These are phyloP conservation scores for Dreissena rostriformis DNA, from an alignment of 1,140 invertebrate genomes.

Conservation along the genomic window DNA sequence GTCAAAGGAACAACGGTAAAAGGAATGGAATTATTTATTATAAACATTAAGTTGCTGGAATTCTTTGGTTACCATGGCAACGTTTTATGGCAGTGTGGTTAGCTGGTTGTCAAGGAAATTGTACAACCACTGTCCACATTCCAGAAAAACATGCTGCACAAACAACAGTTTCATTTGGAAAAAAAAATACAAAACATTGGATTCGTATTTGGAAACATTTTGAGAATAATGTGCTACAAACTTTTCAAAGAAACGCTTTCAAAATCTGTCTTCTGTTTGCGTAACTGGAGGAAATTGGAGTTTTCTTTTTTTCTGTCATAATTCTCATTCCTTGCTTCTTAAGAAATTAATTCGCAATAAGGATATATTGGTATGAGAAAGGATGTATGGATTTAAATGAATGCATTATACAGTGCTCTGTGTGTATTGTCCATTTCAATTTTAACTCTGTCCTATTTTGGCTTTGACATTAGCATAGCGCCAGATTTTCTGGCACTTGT, in stretches of 20 bases:
- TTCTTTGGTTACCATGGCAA: slow-evolving; percentile 57
- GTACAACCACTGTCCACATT: slow-evolving; percentile 97
- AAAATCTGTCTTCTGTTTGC: background rate
- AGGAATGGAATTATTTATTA: background rate
- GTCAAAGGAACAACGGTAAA: background rate
- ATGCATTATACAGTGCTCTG: slow-evolving; percentile 53
- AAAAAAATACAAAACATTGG: background rate
- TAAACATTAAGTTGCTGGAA: background rate
- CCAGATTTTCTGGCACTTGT: slow-evolving; percentile 46
- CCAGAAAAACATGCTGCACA: slow-evolving; percentile 81
- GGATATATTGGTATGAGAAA: slow-evolving; percentile 13
- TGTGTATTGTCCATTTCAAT: slow-evolving; percentile 52
- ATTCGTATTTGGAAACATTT: background rate
- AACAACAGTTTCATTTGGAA: no score
- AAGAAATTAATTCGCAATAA: no score
- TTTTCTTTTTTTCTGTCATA: no score
- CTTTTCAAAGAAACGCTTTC: background rate
- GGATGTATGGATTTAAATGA: slow-evolving; percentile 72
- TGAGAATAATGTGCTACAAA: background rate
- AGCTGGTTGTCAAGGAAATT: slow-evolving; percentile 93
- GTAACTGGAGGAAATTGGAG: no score
- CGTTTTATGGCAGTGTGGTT: slow-evolving; percentile 96
- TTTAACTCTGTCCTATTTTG: slow-evolving; percentile 47
- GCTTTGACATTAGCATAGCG: slow-evolving; percentile 43
- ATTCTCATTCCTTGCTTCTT: no score